These are phyloP conservation scores for Linepithema humile DNA, from an alignment of 1,140 invertebrate genomes.

Conservation along the genomic window DNA sequence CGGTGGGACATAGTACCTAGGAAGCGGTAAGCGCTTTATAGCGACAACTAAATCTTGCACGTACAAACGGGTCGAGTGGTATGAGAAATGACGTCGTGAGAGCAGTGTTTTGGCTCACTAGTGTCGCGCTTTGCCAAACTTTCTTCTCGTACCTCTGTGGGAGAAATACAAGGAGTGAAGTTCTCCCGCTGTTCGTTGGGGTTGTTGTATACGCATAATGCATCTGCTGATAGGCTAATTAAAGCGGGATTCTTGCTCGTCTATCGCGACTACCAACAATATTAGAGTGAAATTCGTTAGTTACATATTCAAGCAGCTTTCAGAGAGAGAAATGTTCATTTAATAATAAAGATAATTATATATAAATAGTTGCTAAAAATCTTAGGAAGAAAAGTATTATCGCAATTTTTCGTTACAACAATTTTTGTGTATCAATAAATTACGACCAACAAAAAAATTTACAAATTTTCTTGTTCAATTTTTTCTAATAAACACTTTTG, in stretches of 20 bases:
- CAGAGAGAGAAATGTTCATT: background rate
- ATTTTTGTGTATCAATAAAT: constrained; percentile 1
- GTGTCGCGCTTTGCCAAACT: constrained; percentile 54
- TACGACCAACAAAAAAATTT: background rate
- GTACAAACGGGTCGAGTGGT: constrained; percentile 14
- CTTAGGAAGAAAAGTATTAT: background rate
- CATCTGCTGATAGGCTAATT: constrained; percentile 17
- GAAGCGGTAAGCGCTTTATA: constrained; percentile 58
- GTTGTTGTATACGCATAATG: constrained; percentile 1
- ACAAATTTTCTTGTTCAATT: background rate
- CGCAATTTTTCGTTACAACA: background rate
- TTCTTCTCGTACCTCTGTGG: constrained; percentile 42
- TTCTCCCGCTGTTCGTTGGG: constrained; percentile 3
- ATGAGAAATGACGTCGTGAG: constrained; percentile 5
- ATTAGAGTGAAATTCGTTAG: background rate
- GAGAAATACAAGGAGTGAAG: constrained; percentile 22
- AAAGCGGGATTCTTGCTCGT: background rate
- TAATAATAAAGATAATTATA: background rate
- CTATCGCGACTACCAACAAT: background rate
- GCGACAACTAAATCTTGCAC: constrained; percentile 55
- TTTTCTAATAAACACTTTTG: background rate
- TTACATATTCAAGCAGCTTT: background rate
- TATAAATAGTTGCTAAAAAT: background rate
- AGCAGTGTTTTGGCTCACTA: constrained; percentile 19
- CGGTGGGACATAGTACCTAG: constrained; percentile 21